Conservation (phyloP, 2,113 vertebrate species). For the Rhinoptilus africanus region DNA sequence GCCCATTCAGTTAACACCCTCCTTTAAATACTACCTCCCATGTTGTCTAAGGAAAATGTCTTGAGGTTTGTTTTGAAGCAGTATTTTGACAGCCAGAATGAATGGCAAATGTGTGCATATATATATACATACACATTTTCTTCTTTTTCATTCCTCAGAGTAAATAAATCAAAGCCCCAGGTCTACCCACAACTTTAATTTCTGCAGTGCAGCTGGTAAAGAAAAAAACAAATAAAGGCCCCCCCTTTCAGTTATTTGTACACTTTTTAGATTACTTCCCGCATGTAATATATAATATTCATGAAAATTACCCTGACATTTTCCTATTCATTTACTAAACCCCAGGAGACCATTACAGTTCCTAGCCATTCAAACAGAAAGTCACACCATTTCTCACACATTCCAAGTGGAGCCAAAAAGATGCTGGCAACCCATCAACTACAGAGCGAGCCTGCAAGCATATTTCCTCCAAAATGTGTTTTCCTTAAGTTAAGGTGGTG, state of each 20-base stretch:
- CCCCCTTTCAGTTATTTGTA: background rate
- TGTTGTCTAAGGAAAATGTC: background rate
- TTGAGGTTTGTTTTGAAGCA: background rate
- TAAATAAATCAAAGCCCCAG: background rate
- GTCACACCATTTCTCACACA: background rate
- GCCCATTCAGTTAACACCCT: background rate
- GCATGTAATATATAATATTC: background rate
- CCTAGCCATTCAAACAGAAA: background rate
- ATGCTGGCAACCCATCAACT: slow-evolving; percentile 14
- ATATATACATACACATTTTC: background rate
- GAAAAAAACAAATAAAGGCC: background rate
- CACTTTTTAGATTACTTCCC: background rate
- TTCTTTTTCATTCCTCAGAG: background rate
- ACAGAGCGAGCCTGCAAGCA: background rate
- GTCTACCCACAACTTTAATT: background rate
- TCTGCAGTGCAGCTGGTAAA: background rate
- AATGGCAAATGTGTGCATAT: background rate
- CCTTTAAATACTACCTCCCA: background rate
- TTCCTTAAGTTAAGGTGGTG: background rate
- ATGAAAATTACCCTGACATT: background rate
- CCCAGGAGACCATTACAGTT: background rate
- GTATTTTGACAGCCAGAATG: background rate
- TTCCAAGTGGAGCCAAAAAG: background rate
- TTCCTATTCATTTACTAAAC: background rate
- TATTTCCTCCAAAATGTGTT: background rate